Base-by-base conservation (phyloP, 2,888 invertebrate genomes). In the Sinhomidia bicolor region DNA sequence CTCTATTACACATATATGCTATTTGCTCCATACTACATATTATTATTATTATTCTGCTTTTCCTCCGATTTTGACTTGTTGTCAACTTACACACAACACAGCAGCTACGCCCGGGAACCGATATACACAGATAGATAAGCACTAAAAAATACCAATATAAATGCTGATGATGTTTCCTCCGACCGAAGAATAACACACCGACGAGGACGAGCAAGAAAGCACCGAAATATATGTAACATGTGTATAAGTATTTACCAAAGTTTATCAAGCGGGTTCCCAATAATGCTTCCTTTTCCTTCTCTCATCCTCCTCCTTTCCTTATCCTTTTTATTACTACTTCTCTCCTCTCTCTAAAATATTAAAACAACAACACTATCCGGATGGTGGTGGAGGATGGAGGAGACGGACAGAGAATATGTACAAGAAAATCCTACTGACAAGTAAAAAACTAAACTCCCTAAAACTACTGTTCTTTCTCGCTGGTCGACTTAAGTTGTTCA, bases 41-140 rank as follows among this genome's bases (percentile, higher is more conserved):
- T n/a, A n/a, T n/a, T n/a, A n/a, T n/a, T n/a, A n/a, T n/a, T 57
- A 57, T 57, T 20, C 14, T 57, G 57, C 20, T 3, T 20, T 20
- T 20, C 1, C 20, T 57, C 57, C n/a, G n/a, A n/a, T 57, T 82
- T 57, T 89, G 80, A 85, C 80, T 85, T 89, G 85, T 89, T 89
- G 85, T 89, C 85, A 89, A 85, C 85, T 89, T 89, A 51, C 62
- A 44, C 20, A 60, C 4, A 29, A 29, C 26, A 26, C 9, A 47
- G 47, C 14, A n/a, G 60, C 78, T 85, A 85, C 89, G 85, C 89
- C 89, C 89, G 89, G 89, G 89, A 89, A 89, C 81, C 76, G 85
- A 85, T 65, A 89, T 62, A 89, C 81, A n/a, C n/a, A n/a, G 51
- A 54, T 23, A 60, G 85, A 83, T 76, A 20, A 4, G 47, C 20